Percentiles rank a stretch among this genome's conserved stretches.
Conservation (phyloP, 2,888 invertebrate species). For the Mythimna pallens region DNA sequence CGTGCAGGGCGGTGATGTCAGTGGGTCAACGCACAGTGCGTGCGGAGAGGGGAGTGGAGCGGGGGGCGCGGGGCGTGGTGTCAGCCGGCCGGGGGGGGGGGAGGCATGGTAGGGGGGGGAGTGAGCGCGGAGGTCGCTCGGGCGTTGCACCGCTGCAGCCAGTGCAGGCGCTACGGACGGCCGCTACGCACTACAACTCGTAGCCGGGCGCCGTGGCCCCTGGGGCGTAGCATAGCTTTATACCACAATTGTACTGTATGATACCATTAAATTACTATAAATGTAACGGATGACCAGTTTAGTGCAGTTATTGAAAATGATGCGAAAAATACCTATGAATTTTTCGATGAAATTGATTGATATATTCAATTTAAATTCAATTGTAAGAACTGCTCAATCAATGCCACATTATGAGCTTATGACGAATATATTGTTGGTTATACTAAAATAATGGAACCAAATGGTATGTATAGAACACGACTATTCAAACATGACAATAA, state of each 20-base stretch:
- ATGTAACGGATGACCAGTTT: conserved; percentile 45
- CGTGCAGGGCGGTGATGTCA: conserved; percentile 88
- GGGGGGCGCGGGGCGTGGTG: conserved; percentile 82
- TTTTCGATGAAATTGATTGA: conserved; percentile 22
- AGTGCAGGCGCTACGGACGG: conserved; percentile 81
- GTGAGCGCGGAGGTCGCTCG: conserved; percentile 72
- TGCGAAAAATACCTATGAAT: conserved; percentile 4
- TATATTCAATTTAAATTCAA: conserved; percentile 23
- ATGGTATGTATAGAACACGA: conserved; percentile 58
- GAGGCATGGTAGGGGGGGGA: conserved; percentile 22
- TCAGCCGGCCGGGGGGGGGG: conserved; percentile 62
- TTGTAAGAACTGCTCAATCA: conserved; percentile 17
- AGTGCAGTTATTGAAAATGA: conserved; percentile 30
- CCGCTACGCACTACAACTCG: conserved; percentile 77
- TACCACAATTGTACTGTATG: conserved; percentile 49
- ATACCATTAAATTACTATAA: conserved; percentile 42
- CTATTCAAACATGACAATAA: neutral
- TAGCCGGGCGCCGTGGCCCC: conserved; percentile 75
- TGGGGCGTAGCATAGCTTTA: conserved; percentile 61
- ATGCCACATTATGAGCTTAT: conserved; percentile 27
- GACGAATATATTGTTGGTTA: conserved; percentile 47
- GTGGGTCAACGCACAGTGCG: conserved; percentile 90
- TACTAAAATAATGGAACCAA: conserved; percentile 58
- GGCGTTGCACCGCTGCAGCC: conserved; percentile 88
- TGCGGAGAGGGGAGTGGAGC: conserved; percentile 68